Percentiles rank a stretch among this genome's conserved stretches.
phyloP scores from a whole-genome alignment of 2,797 vertebrate species.

The Odontamblyopus lacepedii region DNA sequence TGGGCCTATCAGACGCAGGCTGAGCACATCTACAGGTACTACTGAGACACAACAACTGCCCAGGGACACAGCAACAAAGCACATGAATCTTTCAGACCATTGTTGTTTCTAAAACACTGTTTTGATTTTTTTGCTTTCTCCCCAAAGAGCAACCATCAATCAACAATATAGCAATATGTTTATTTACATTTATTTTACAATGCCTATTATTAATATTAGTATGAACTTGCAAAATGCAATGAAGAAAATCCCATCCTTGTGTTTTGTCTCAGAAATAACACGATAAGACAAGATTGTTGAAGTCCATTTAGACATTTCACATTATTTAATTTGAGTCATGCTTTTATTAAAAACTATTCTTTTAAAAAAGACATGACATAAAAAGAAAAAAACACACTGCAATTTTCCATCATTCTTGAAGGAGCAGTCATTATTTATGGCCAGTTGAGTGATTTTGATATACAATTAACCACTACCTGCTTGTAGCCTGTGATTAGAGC shows the following conservation, averaged over 20 bases:
- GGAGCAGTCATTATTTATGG: conserved; percentile 81
- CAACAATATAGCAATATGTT: not conserved
- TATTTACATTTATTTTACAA: not conserved
- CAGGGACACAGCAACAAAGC: conserved; percentile 47
- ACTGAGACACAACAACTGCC: conserved; percentile 67
- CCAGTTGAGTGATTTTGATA: conserved; percentile 82
- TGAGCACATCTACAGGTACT: conserved; percentile 66
- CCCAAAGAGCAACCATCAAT: conserved; percentile 19
- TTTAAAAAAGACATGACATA: conserved; percentile 64
- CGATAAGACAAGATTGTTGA: conserved; percentile 54
- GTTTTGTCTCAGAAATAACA: conserved; percentile 53
- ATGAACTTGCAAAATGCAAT: conserved; percentile 25
- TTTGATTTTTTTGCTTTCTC: conserved; percentile 52
- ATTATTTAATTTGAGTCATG: conserved; percentile 56
- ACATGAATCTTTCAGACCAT: conserved; percentile 64
- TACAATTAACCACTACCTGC: conserved; percentile 87
- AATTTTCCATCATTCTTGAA: conserved; percentile 78
- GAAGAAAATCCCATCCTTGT: conserved; percentile 31
- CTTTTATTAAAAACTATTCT: conserved; percentile 73
- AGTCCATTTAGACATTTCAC: conserved; percentile 68
- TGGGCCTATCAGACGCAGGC: conserved; percentile 49
- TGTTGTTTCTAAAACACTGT: conserved; percentile 42
- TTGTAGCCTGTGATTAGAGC: conserved; percentile 82
- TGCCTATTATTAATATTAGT: not conserved
- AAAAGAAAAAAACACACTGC: conserved; percentile 62